Conservation (phyloP, 2,888 invertebrate species). For the Arrhopalites spinosus region DNA sequence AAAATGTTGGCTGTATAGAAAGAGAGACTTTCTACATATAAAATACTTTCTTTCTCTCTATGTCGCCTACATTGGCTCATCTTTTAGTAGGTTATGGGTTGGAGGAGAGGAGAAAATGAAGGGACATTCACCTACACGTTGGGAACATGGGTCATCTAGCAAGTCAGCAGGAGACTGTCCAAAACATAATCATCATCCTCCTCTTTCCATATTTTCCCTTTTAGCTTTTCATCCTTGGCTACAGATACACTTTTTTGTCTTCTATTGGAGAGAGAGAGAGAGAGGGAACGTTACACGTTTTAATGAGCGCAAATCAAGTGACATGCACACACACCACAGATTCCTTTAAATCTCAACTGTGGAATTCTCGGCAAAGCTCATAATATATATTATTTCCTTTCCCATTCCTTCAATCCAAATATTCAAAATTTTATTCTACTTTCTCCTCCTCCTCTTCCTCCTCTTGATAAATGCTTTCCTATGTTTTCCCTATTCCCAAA, state of each 20-base stretch:
- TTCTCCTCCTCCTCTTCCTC: no score
- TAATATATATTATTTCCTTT: not conserved
- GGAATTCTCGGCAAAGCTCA: not conserved
- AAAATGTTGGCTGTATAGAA: no score
- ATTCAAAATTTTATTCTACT: no score
- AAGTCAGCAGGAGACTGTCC: slow-evolving; percentile 18
- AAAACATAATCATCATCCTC: slow-evolving; percentile 24
- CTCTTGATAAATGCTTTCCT: not conserved
- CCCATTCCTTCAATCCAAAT: not conserved
- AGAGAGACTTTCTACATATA: no score
- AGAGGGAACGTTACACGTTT: not conserved
- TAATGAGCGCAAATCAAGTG: slow-evolving; percentile 1
- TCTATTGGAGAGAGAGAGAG: not conserved
- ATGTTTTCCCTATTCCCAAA: not conserved
- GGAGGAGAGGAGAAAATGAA: no score
- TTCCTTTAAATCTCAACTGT: not conserved
- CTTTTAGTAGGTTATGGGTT: no score
- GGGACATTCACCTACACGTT: no score
- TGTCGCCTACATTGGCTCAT: no score
- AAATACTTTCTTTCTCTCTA: no score
- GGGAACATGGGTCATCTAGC: slow-evolving; percentile 10
- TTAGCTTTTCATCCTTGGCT: not conserved
- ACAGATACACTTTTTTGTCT: no score
- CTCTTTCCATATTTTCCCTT: not conserved
- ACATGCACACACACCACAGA: not conserved